Percentiles rank a stretch among this genome's conserved stretches.
phyloP scores from a whole-genome alignment of 2,113 vertebrate genomes.

The Rhegmatorhina hoffmannsi region DNA sequence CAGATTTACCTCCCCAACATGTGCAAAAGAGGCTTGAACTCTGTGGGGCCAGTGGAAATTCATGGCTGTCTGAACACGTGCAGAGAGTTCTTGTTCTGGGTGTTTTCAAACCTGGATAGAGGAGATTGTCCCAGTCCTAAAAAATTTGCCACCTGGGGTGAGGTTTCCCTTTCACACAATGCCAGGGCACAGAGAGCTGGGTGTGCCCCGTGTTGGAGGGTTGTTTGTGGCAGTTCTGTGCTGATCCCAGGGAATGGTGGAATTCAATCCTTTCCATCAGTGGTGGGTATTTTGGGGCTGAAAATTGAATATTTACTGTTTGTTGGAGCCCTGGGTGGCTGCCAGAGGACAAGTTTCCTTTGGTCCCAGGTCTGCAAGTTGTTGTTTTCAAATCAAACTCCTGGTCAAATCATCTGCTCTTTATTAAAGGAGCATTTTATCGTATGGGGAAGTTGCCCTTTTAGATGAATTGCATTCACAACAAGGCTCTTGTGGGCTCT shows the following conservation, averaged over 20 bases:
- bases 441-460: background rate
- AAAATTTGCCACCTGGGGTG: too few relatives aligned
- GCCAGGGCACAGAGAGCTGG: background rate
- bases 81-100: background rate
- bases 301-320: background rate
- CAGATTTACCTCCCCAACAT: accelerated
- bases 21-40: background rate
- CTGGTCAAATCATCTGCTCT: background rate
- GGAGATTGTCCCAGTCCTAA: background rate
- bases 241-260: background rate
- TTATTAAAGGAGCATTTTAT: background rate
- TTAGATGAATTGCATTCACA: background rate
- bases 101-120: background rate
- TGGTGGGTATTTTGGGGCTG: background rate
- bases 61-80: background rate
- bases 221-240: background rate
- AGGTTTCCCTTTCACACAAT: background rate
- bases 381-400: background rate
- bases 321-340: background rate
- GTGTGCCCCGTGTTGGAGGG: background rate
- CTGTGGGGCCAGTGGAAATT: background rate
- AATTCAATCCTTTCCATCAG: background rate
- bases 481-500: background rate
- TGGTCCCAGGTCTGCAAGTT: background rate
- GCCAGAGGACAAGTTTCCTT: background rate